Base-by-base conservation (phyloP, 2,797 vertebrate genomes). In the Lagodon rhomboides region DNA sequence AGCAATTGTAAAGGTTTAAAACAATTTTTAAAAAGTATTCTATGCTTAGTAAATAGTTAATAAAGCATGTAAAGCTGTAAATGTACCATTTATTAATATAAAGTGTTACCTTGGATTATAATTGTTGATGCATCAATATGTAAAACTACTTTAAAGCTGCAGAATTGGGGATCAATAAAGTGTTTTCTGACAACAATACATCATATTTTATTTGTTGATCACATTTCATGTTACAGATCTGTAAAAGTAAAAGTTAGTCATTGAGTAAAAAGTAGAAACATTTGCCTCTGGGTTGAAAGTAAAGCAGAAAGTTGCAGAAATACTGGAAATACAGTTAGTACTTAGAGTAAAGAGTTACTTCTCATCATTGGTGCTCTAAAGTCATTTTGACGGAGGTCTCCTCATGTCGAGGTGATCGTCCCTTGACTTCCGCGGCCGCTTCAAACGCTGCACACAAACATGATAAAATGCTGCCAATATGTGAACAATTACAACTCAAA, bases 401-500 rank as follows among this genome's bases (percentile, higher is more conserved):
- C 17, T 60, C 60, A 47, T n/a, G 44, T 9, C 69, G 15, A 60
- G 27, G 59, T 47, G 13, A 55, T 55, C 20, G 7, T 22, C 16
- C 27, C 66, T 30, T 47, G 18, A 73, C n/a, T 55, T 18, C 11
- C 17, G 30, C 15, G 5, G 5, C 47, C 4, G 56, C 60, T 63
- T 65, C 38, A 53, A 62, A 76, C 22, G 1, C 20, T 50, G 22
- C 62, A 62, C 54, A 79, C 22, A 56, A 51, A 53, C 8, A 66
- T 22, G 12, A 61, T 38, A 34, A 46, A 17, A 41, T 4, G 17
- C 12, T 68, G 49, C 23, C 68, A 68, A 47, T 7, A 60, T 76
- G 65, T 50, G 27, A 79, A 56, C 61, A 76, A 63, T 71, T 79
- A 50, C 10, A 65, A 68, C 27, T 58, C 30, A 34, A 34, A 34